These are phyloP conservation scores for Drosophila saltans DNA, from an alignment of 1,140 invertebrate genomes.

Conservation along the genomic window DNA sequence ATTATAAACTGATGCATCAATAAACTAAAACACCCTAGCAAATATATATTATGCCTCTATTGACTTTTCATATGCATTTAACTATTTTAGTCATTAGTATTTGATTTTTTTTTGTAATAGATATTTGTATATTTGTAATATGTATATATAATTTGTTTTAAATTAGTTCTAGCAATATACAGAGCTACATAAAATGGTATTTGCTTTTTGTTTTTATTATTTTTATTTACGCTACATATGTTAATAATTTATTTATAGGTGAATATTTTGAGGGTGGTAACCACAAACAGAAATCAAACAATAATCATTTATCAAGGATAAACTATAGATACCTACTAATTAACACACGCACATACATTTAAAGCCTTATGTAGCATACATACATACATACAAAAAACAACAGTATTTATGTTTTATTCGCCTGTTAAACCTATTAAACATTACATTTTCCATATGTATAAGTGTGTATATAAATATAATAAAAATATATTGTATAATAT, in stretches of 20 bases:
- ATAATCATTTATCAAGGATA: slow-evolving; percentile 37
- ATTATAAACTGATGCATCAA: too few relatives aligned
- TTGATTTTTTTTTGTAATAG: slow-evolving; percentile 38
- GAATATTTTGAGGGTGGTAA: slow-evolving; percentile 54
- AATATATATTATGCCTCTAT: too few relatives aligned
- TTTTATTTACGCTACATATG: slow-evolving; percentile 61
- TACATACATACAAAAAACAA: slow-evolving; percentile 46
- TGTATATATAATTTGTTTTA: slow-evolving; percentile 74
- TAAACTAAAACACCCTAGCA: too few relatives aligned
- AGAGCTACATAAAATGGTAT: slow-evolving; percentile 56
- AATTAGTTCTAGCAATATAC: slow-evolving; percentile 76
- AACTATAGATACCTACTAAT: slow-evolving; percentile 51
- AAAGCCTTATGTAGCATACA: slow-evolving; percentile 22
- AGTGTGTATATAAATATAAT: slow-evolving; percentile 58
- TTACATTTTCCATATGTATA: slow-evolving; percentile 48
- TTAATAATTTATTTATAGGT: slow-evolving; percentile 43
- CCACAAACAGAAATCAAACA: slow-evolving; percentile 48
- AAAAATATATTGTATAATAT: slow-evolving; percentile 51
- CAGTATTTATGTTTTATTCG: slow-evolving; percentile 37
- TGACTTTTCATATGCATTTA: background rate
- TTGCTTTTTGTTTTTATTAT: slow-evolving; percentile 33
- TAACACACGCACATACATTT: slow-evolving; percentile 51
- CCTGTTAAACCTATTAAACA: slow-evolving; percentile 47
- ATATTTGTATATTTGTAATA: slow-evolving; percentile 74
- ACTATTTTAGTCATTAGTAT: too few relatives aligned